Percentiles rank a stretch among this genome's conserved stretches.
These are phyloP conservation scores for Numenius phaeopus DNA, from an alignment of 2,797 vertebrate genomes.

Conservation along the genomic window DNA sequence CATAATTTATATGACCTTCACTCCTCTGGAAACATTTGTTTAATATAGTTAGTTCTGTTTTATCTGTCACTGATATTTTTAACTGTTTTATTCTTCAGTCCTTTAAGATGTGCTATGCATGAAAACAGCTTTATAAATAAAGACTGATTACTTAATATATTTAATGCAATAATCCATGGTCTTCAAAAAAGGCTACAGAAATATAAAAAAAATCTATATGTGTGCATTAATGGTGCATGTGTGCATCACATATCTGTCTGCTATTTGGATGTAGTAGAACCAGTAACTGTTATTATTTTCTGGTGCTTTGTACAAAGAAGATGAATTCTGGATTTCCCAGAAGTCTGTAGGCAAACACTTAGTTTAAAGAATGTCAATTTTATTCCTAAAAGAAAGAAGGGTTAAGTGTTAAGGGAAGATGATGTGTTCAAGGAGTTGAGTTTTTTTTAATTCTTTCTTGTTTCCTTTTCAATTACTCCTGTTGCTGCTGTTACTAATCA, in stretches of 20 bases:
- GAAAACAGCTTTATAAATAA: slow-evolving; percentile 64
- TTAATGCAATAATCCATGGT: slow-evolving; percentile 14
- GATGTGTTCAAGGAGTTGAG: background rate
- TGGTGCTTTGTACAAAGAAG: background rate
- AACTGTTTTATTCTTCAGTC: slow-evolving; percentile 44
- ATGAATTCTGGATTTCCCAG: background rate
- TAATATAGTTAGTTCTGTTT: slow-evolving; percentile 58
- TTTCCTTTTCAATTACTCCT: slow-evolving; percentile 61
- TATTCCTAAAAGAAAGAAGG: background rate
- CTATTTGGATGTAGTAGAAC: background rate
- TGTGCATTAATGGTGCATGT: background rate
- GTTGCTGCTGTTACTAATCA: slow-evolving; percentile 52
- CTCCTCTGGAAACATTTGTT: slow-evolving; percentile 56
- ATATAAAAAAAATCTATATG: background rate
- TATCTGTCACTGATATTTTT: slow-evolving; percentile 62
- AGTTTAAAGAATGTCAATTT: background rate
- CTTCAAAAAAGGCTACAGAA: slow-evolving; percentile 5
- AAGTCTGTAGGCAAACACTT: background rate
- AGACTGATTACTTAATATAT: slow-evolving; percentile 45
- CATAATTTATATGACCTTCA: slow-evolving; percentile 54
- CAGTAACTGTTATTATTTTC: background rate
- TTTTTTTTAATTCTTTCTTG: background rate
- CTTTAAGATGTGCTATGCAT: slow-evolving; percentile 46
- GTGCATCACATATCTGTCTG: background rate
- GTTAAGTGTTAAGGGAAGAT: background rate